phyloP scores from a whole-genome alignment of 1,140 invertebrate species.

The Spodoptera frugiperda region DNA sequence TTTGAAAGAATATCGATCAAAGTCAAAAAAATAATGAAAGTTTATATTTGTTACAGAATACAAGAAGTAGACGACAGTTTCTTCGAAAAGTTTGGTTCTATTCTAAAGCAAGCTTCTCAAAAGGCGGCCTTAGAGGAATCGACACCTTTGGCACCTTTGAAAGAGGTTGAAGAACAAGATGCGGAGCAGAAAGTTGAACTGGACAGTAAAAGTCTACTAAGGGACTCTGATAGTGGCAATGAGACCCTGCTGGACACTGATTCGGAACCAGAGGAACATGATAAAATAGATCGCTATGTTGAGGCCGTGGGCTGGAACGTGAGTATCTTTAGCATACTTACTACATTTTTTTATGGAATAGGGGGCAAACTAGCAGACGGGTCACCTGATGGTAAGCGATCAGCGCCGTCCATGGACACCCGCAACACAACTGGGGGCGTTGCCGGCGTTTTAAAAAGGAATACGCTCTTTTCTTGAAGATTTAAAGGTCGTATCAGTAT shows the following conservation, averaged over 20 bases:
- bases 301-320: constrained; percentile 91
- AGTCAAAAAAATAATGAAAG: neutral
- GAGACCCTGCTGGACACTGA: constrained; percentile 85
- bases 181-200: constrained; percentile 79
- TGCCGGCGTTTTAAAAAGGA: no score
- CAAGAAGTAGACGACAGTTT: constrained; percentile 93
- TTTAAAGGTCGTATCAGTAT: no score
- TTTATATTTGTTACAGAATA: constrained; percentile 87
- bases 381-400: no score
- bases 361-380: no score
- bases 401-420: no score
- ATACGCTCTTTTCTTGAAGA: no score
- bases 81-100: constrained; percentile 92
- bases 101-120: constrained; percentile 89
- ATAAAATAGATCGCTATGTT: constrained; percentile 87
- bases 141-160: constrained; percentile 85
- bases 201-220: constrained; percentile 67
- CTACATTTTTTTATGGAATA: no score
- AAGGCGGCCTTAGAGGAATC: constrained; percentile 84
- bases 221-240: constrained; percentile 86
- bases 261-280: constrained; percentile 85
- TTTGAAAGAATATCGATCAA: no score
- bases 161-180: constrained; percentile 79
- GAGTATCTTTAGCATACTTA: constrained; percentile 77
- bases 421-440: no score